Conservation (phyloP, 2,888 invertebrate genomes). For the Diadegma fenestrale region DNA sequence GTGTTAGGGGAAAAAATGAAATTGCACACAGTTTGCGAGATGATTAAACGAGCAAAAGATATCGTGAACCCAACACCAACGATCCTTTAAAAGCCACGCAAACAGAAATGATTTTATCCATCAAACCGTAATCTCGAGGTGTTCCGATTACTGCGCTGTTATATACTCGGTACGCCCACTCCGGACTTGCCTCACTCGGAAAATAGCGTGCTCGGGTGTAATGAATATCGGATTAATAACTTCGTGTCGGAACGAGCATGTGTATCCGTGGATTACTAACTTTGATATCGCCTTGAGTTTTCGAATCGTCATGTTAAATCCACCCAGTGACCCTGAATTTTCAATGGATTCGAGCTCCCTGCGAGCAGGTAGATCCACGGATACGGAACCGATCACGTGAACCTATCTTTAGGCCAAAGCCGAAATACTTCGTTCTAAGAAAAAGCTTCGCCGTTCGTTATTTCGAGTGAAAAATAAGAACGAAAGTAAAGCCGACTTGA, state of each 20-base stretch:
- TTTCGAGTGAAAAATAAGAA: neutral
- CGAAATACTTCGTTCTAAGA: constrained; percentile 2
- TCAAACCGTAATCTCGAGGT: constrained; percentile 6
- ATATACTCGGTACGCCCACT: constrained; percentile 41
- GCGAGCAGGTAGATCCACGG: constrained; percentile 6
- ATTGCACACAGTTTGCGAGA: neutral
- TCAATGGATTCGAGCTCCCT: constrained; percentile 23
- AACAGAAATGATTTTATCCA: constrained; percentile 25
- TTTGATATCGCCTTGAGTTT: constrained; percentile 71
- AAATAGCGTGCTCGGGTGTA: constrained; percentile 76
- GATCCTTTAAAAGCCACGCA: constrained; percentile 16
- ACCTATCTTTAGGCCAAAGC: constrained; percentile 5
- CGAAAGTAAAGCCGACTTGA: neutral
- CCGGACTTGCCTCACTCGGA: constrained; percentile 36
- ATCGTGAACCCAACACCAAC: constrained; percentile 22
- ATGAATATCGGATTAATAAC: constrained; percentile 78
- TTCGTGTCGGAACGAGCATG: constrained; percentile 78
- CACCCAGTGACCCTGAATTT: constrained; percentile 49
- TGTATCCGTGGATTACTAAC: constrained; percentile 77
- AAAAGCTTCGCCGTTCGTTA: neutral
- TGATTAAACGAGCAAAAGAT: neutral
- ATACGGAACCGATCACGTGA: constrained; percentile 17
- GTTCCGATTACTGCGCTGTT: constrained; percentile 32
- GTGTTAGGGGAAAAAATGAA: neutral
- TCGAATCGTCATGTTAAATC: constrained; percentile 54